Evolutionary conservation across 2,797 vertebrate genomes (phyloP), one percentile per base, ranked within the genome.

Genomic region (Urophycis tenuis): DNA sequence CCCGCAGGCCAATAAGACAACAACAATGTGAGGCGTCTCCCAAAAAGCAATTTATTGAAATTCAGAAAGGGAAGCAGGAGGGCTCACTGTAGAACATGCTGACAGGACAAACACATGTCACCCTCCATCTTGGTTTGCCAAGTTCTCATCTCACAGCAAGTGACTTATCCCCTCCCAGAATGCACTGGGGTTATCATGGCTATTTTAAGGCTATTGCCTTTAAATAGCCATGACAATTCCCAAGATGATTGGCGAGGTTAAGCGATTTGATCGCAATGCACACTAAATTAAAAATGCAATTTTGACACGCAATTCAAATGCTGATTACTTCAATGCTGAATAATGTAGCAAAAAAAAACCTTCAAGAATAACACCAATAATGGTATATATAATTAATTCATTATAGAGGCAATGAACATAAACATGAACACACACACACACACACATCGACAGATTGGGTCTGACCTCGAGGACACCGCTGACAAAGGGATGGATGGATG

Each of bases 1-100:
- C 84, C 87, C 84, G 89, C 90, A 90, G 92, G 88, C 85, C 87
- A 92, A 91, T 91, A 87, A 89, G 90, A 67, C 10, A 12, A 89
- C 88, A 80, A 76, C 70, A 77, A 88, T n/a, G 82, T 85, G 83
- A 88, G 88, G 88, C 82, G 89, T 88, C 83, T 88, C 3, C 22
- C 60, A 78, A 85, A 88, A 89, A 88, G 88, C 86, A 86, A 89
- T 91, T 91, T 88, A 89, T 89, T 92, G 86, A 91, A 93, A 93
- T 89, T 87, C 86, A 86, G 88, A 88, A 87, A 84, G 75, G 85
- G 78, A 77, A 29, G 25, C n/a, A 78, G 75, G 79, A 84, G 82
- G 75, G 75, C 86, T 86, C 80, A 73, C 79, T 83, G 86, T 80
- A 60, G 25, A 88, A 92, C 82, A 89, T 91, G 92, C 91, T 93